These are phyloP conservation scores for Charadrius vociferus DNA, from an alignment of 2,113 vertebrate species.

Conservation along the genomic window DNA sequence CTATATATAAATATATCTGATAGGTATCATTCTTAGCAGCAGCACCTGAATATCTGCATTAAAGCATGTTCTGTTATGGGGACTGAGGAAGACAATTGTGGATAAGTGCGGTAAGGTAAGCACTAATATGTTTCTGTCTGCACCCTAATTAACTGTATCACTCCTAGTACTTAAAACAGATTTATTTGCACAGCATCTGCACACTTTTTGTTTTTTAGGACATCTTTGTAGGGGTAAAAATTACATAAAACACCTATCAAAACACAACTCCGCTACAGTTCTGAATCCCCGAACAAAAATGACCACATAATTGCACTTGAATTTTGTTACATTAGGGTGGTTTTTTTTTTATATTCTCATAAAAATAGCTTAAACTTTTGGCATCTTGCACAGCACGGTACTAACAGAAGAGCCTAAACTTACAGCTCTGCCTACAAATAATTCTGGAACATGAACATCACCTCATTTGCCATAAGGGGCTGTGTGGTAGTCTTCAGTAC, in stretches of 20 bases:
- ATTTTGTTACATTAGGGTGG: neutral
- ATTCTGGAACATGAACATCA: neutral
- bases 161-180: neutral
- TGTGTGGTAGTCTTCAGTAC: accelerated
- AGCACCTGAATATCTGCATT: neutral
- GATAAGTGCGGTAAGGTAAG: neutral
- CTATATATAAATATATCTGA: neutral
- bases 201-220: neutral
- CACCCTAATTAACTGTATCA: accelerated
- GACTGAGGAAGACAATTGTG: neutral
- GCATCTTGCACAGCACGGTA: no score
- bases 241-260: neutral
- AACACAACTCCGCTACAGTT: neutral
- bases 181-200: neutral
- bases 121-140: neutral
- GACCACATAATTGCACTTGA: accelerated
- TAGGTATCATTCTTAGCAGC: accelerated
- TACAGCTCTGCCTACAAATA: neutral
- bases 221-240: neutral
- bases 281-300: neutral
- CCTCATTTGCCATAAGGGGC: neutral
- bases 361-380: neutral
- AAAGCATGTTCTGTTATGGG: neutral
- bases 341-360: neutral
- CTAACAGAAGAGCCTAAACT: neutral